Conservation (phyloP, 2,113 vertebrate species). For the Catharus bicknelli region DNA sequence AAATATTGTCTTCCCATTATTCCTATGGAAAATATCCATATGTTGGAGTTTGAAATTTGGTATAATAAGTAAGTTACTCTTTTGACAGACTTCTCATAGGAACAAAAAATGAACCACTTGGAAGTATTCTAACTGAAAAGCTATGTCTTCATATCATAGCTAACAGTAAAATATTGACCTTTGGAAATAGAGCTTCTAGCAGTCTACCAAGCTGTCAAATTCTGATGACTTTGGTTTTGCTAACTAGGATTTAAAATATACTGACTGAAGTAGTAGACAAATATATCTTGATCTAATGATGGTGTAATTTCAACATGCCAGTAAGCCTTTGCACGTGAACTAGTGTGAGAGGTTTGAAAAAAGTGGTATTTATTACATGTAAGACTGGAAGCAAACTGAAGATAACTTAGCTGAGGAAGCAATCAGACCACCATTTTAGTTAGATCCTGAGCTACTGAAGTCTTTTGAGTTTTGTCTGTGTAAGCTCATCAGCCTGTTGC, state of each 20-base stretch:
- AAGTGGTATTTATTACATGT: not conserved
- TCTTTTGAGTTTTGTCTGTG: not conserved
- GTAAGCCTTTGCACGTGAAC: not conserved
- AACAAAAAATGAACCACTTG: not conserved
- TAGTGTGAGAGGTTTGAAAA: not conserved
- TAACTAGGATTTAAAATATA: not conserved
- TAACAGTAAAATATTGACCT: not conserved
- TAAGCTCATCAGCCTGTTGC: not conserved
- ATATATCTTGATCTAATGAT: not conserved
- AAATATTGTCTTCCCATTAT: not conserved
- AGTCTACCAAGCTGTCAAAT: not conserved
- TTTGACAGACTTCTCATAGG: not conserved
- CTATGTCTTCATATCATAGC: fast-evolving
- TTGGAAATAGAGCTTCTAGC: not conserved
- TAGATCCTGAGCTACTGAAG: not conserved
- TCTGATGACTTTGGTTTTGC: not conserved
- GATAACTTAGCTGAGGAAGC: not conserved
- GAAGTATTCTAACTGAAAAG: not conserved
- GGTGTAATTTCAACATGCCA: not conserved
- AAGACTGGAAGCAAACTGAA: not conserved
- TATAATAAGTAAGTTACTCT: not conserved
- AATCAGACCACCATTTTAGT: not conserved
- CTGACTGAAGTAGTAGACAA: not conserved
- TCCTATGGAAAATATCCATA: not conserved
- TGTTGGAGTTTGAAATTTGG: not conserved